Base-by-base conservation (phyloP, 92 coral and sea anemone genomes). In the Ricordea florida region DNA sequence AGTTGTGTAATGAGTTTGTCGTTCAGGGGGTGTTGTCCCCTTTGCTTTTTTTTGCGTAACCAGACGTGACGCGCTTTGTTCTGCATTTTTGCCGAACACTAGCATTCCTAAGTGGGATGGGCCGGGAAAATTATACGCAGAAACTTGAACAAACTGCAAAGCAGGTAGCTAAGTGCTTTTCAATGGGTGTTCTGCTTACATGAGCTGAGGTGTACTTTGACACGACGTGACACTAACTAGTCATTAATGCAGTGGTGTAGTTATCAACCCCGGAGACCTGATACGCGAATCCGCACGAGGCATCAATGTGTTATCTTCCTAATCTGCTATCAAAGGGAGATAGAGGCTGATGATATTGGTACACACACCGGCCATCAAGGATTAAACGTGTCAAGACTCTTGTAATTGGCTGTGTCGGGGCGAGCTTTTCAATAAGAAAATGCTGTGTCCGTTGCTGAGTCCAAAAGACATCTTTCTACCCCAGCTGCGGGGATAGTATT, bases 401-500 rank as follows among this genome's bases (percentile, higher is more conserved):
- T 41, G 86, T 86, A 85, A 91, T 83, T 83, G 85, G 87, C 65
- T 72, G 81, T 91, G 90, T 79, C 97, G 89, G 88, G 45, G 52
- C 72, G 61, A 62, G 51, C 92, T 80, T 77, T 82, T 90, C 80
- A 72, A 86, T 79, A 78, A n/a, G 52, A 76, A 82, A 85, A 78
- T 75, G 37, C 69, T 66, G 72, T 75, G 77, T 59, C 79, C 97
- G 97, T 91, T 91, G 97, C 97, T 91, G 92, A 85, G 97, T 67
- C 90, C 65, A 61, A 62, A 80, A 43, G 52, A 50, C 69, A 78
- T 44, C 75, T 75, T 67, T 79, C 84, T 74, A 59, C 72, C 89
- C 86, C 93, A 91, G 97, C 93, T 91, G 97, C 93, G 82, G 81
- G 76, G 53, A 61, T 53, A 82, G 87, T 63, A 91, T 91, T 91